Conservation (phyloP, 1,140 invertebrate genomes). For the Eueides isabella region DNA sequence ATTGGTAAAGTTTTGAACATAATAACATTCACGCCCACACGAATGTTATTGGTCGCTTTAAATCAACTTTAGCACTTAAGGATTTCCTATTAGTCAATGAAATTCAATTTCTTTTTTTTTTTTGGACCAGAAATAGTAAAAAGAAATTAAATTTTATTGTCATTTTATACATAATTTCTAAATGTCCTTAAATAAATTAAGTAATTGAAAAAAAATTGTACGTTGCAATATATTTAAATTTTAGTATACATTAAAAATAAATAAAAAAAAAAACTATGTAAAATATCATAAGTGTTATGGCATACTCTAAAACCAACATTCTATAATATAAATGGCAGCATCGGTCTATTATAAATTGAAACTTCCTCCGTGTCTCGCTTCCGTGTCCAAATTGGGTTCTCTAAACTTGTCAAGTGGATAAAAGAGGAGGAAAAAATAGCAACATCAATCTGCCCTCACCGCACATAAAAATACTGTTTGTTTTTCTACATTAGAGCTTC, state of each 20-base stretch:
- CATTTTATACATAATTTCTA: too few relatives aligned
- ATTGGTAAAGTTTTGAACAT: not conserved
- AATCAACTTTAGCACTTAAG: constrained; percentile 3
- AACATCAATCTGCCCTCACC: constrained; percentile 49
- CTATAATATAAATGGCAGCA: not conserved
- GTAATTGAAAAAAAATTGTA: too few relatives aligned
- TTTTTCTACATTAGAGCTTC: constrained; percentile 5
- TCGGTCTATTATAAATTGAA: constrained; percentile 28
- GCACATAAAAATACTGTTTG: constrained; percentile 36
- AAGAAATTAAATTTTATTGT: too few relatives aligned
- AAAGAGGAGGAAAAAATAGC: constrained; percentile 51
- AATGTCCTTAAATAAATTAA: too few relatives aligned
- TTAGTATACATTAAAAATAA: too few relatives aligned
- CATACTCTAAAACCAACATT: not conserved
- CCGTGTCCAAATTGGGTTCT: constrained; percentile 53
- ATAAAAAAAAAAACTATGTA: too few relatives aligned
- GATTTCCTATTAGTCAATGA: not conserved
- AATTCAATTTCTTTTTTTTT: not conserved
- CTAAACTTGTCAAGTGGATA: constrained; percentile 50
- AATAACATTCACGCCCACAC: not conserved
- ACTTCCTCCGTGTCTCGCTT: constrained; percentile 52
- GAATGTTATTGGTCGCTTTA: constrained; percentile 4
- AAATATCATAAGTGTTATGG: not conserved
- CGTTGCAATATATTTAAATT: too few relatives aligned
- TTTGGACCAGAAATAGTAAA: too few relatives aligned